Percentiles rank a stretch among this genome's conserved stretches.
These are phyloP conservation scores for Allophyes oxyacanthae DNA, from an alignment of 2,888 invertebrate species.

Conservation along the genomic window DNA sequence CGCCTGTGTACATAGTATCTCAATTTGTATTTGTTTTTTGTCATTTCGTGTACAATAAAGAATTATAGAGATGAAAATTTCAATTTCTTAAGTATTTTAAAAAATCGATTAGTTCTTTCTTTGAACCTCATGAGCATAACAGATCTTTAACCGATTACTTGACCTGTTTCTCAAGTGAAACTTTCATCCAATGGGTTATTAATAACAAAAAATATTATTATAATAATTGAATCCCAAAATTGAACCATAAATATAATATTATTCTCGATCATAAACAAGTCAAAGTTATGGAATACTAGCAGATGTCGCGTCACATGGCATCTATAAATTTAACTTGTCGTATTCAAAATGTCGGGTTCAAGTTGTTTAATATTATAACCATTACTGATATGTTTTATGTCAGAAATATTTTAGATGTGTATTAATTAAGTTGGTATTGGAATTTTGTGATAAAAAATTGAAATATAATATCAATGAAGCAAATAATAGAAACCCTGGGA, in stretches of 20 bases:
- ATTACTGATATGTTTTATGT: conserved; percentile 51
- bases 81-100: no score
- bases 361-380: conserved; percentile 63
- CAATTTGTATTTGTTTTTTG: no score
- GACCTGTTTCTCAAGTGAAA: neutral
- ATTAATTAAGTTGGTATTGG: conserved; percentile 2
- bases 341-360: conserved; percentile 61
- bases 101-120: no score
- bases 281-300: conserved; percentile 66
- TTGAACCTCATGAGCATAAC: no score
- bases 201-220: no score
- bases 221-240: conserved; percentile 55
- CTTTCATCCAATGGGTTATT: no score
- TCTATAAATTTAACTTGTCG: conserved; percentile 63
- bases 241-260: conserved; percentile 57
- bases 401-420: conserved; percentile 19
- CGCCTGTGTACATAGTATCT: no score
- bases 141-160: neutral
- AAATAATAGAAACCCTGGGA: no score
- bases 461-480: no score
- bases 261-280: conserved; percentile 64
- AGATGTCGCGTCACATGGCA: conserved; percentile 72
- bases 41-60: no score
- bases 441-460: no score
- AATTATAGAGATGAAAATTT: no score